phyloP scores from a whole-genome alignment of 2,797 vertebrate genomes.

The Mus minutoides region DNA sequence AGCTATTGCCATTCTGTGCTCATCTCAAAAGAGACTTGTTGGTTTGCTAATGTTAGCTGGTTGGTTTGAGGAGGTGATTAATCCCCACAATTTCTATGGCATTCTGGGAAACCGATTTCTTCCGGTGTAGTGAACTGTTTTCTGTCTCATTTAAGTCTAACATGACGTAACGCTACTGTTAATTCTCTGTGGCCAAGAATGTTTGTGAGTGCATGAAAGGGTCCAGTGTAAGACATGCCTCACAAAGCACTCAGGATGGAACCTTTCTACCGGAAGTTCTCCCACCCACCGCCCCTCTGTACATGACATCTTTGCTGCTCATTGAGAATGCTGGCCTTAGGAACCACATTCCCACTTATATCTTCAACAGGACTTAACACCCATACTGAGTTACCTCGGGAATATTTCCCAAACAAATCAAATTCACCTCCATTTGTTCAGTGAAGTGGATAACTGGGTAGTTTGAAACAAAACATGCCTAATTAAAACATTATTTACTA shows the following conservation, averaged over 20 bases:
- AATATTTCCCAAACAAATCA: conserved; percentile 15
- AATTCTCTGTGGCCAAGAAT: conserved; percentile 19
- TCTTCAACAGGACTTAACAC: not conserved
- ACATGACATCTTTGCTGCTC: not conserved
- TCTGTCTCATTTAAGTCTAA: not conserved
- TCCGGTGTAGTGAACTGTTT: not conserved
- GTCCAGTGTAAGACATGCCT: not conserved
- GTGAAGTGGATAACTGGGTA: not conserved
- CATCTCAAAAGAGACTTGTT: not conserved
- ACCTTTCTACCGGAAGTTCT: not conserved
- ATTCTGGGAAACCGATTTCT: not conserved
- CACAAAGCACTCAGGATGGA: not conserved
- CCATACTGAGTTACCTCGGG: not conserved
- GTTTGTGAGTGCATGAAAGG: not conserved
- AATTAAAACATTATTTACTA: conserved; percentile 16
- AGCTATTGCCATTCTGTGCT: not conserved
- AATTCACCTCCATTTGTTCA: conserved; percentile 32
- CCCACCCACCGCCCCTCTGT: not conserved
- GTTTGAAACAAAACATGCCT: conserved; percentile 34
- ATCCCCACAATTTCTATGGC: not conserved
- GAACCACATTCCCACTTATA: not conserved
- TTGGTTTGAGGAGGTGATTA: not conserved
- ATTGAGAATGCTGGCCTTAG: not conserved
- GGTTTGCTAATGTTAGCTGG: not conserved
- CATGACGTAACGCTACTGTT: conserved; percentile 2